Conservation (phyloP, 1,140 invertebrate species). For the Diploscapter pachys region DNA sequence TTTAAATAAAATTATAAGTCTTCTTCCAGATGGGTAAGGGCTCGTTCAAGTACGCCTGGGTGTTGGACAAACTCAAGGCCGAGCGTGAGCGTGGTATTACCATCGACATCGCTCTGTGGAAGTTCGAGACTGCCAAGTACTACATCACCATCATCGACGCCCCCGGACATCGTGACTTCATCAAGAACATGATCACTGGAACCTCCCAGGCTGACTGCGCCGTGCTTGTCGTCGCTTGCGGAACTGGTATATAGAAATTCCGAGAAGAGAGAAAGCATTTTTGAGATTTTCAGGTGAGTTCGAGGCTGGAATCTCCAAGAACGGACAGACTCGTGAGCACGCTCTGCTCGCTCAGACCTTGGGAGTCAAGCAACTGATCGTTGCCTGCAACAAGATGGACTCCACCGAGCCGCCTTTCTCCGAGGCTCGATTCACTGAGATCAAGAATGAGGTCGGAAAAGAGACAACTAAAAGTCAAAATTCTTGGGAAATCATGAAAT, state of each 20-base stretch:
- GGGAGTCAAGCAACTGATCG: conserved; percentile 95
- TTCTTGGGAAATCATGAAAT: no score
- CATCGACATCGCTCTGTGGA: conserved; percentile 99
- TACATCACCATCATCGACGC: conserved; percentile 99
- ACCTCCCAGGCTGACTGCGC: conserved; percentile 85
- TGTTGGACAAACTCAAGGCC: conserved; percentile 92
- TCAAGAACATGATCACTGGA: conserved; percentile 99
- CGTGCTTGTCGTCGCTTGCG: conserved; percentile 90
- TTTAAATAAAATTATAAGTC: not conserved
- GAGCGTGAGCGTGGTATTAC: conserved; percentile 99
- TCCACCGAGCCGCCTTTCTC: conserved; percentile 91
- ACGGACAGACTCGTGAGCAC: conserved; percentile 98
- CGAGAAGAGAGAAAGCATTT: no score
- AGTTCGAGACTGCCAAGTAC: conserved; percentile 94
- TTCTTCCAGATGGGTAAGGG: conserved; percentile 79
- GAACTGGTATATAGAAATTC: conserved; percentile 66
- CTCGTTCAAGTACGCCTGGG: conserved; percentile 95
- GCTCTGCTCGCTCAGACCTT: conserved; percentile 93
- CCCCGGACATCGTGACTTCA: conserved; percentile 98
- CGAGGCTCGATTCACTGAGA: conserved; percentile 87
- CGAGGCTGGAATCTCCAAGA: conserved; percentile 96
- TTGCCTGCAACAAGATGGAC: conserved; percentile 99
- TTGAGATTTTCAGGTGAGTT: conserved; percentile 72
- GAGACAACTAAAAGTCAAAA: no score
- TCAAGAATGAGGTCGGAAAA: conserved; percentile 76